Conservation (phyloP, 2,113 vertebrate genomes). For the Sebastes fasciatus region DNA sequence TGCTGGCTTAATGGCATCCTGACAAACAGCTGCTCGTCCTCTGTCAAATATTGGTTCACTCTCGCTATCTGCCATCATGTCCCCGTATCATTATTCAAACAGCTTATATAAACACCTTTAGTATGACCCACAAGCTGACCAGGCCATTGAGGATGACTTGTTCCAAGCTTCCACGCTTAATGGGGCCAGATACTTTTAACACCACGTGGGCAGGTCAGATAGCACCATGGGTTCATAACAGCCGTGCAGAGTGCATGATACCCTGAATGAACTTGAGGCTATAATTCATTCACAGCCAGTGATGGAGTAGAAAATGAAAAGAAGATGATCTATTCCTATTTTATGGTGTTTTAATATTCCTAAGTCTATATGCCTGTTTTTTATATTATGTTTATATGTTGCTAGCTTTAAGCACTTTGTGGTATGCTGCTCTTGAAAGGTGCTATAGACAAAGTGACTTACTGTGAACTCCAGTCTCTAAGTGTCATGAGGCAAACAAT, state of each 20-base stretch:
- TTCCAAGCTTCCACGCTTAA: conserved; percentile 24
- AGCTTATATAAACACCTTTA: conserved; percentile 92
- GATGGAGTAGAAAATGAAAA: neutral
- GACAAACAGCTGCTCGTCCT: conserved; percentile 92
- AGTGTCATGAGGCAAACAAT: neutral
- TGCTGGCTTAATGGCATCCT: conserved; percentile 94
- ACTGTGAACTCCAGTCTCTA: neutral
- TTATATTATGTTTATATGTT: neutral
- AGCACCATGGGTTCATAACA: neutral
- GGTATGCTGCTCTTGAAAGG: too few relatives aligned
- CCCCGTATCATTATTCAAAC: conserved; percentile 89
- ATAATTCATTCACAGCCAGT: conserved; percentile 4
- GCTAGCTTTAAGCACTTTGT: neutral
- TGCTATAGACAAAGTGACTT: neutral
- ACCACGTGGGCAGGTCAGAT: conserved; percentile 6
- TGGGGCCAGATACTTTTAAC: conserved; percentile 12
- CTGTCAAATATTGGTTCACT: conserved; percentile 94
- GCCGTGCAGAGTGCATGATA: neutral
- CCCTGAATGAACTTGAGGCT: neutral
- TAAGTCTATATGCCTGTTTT: neutral
- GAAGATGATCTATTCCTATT: neutral
- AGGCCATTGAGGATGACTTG: conserved; percentile 74
- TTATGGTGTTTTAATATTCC: neutral
- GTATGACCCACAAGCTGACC: conserved; percentile 68
- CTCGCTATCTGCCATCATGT: conserved; percentile 89